Conservation (phyloP, 2,113 vertebrate species). For the Oreocharis arfaki region DNA sequence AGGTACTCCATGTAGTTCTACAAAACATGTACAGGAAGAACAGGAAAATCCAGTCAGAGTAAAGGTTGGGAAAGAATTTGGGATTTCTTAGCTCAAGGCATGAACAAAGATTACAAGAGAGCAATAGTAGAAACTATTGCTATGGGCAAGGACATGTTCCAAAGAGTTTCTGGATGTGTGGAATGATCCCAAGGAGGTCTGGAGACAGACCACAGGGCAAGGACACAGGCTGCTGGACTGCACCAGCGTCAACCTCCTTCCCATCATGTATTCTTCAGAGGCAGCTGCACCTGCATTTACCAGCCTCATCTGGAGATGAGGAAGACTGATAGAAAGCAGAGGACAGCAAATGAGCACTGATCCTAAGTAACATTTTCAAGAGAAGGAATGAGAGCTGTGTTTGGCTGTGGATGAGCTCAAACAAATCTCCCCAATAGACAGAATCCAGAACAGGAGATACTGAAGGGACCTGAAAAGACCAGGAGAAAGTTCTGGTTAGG, state of each 20-base stretch:
- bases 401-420: background rate
- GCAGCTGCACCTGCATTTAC: background rate
- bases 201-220: background rate
- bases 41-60: background rate
- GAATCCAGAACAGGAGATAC: background rate
- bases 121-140: background rate
- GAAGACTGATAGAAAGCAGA: background rate
- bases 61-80: background rate
- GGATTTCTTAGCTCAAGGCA: conserved; percentile 40
- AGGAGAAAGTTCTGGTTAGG: background rate
- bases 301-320: background rate
- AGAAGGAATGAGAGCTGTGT: background rate
- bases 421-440: background rate
- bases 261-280: background rate
- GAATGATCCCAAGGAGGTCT: background rate
- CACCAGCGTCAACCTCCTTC: background rate
- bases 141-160: background rate
- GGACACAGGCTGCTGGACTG: background rate
- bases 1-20: background rate
- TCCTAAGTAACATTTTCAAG: background rate
- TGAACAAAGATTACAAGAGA: background rate
- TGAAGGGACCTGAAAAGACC: background rate
- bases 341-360: background rate
- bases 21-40: background rate
- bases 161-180: background rate